Conservation (phyloP, 2,888 invertebrate genomes). For the Plebejus melissa region DNA sequence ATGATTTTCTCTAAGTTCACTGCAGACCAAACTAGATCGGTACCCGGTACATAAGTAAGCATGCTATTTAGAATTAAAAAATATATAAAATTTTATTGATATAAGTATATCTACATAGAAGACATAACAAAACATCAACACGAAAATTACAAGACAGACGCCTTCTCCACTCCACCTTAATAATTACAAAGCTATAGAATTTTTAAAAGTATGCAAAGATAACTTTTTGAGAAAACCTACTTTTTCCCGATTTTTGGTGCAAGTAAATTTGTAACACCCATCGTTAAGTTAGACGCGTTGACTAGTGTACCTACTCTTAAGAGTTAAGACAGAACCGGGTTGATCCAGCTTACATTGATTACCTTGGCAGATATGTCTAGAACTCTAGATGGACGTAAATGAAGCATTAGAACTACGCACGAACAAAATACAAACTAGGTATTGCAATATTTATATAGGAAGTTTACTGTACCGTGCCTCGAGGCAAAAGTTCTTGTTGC, state of each 20-base stretch:
- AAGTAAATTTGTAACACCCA: not conserved
- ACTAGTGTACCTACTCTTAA: conserved; percentile 33
- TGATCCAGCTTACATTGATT: conserved; percentile 38
- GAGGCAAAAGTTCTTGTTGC: conserved; percentile 12
- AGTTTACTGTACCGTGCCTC: conserved; percentile 31
- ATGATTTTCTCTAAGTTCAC: too few relatives aligned
- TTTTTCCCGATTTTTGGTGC: not conserved
- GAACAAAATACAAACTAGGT: conserved; percentile 33
- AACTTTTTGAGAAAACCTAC: not conserved
- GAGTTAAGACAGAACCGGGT: conserved; percentile 37
- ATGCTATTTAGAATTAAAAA: too few relatives aligned
- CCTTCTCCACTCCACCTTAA: too few relatives aligned
- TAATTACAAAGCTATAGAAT: not conserved
- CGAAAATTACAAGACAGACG: not conserved
- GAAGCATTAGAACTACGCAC: conserved; percentile 33
- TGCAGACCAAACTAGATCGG: too few relatives aligned
- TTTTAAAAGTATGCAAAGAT: not conserved
- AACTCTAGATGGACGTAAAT: conserved; percentile 34
- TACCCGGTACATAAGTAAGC: too few relatives aligned
- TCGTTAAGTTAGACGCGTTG: not conserved
- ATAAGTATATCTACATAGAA: too few relatives aligned
- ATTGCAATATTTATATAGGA: conserved; percentile 33
- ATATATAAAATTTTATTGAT: too few relatives aligned
- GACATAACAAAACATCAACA: not conserved
- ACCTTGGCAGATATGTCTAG: conserved; percentile 39